A percentile compares a stretch with the other conserved stretches of the same genome.
phyloP scores from a whole-genome alignment of 2,797 vertebrate genomes.

The Sus cebifrons region DNA sequence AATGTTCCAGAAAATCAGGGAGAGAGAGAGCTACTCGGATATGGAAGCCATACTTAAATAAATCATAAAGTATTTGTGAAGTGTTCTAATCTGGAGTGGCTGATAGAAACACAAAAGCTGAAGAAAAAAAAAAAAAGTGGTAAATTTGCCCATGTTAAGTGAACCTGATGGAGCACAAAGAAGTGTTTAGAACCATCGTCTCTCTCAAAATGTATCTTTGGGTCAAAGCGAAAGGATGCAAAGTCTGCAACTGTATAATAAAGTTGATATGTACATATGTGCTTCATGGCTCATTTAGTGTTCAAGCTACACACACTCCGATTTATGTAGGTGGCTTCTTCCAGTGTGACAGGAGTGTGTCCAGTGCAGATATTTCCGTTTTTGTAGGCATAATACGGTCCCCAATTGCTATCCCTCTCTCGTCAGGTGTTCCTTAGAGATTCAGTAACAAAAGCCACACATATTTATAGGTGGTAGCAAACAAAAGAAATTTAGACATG shows the following conservation, averaged over 20 bases:
- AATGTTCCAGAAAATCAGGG: slow-evolving; percentile 65
- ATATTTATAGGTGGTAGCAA: slow-evolving; percentile 73
- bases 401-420: slow-evolving; percentile 48
- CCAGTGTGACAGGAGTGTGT: slow-evolving; percentile 62
- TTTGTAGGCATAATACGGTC: slow-evolving; percentile 64
- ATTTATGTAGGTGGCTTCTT: slow-evolving; percentile 69
- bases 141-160: slow-evolving; percentile 19
- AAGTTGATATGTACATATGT: slow-evolving; percentile 75
- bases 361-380: slow-evolving; percentile 72
- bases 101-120: slow-evolving; percentile 57
- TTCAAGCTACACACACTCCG: slow-evolving; percentile 65
- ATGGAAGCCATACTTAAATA: slow-evolving; percentile 62
- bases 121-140: not conserved
- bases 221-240: slow-evolving; percentile 72
- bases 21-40: slow-evolving; percentile 63
- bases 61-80: slow-evolving; percentile 41
- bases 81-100: slow-evolving; percentile 34
- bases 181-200: slow-evolving; percentile 48
- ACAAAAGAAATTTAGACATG: slow-evolving; percentile 74
- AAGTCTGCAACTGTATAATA: slow-evolving; percentile 62
- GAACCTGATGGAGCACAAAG: slow-evolving; percentile 61
- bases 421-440: slow-evolving; percentile 70
- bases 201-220: slow-evolving; percentile 64
- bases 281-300: slow-evolving; percentile 73
- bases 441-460: slow-evolving; percentile 63